These are phyloP conservation scores for Hirundo rustica DNA, from an alignment of 2,797 vertebrate species.

Conservation along the genomic window DNA sequence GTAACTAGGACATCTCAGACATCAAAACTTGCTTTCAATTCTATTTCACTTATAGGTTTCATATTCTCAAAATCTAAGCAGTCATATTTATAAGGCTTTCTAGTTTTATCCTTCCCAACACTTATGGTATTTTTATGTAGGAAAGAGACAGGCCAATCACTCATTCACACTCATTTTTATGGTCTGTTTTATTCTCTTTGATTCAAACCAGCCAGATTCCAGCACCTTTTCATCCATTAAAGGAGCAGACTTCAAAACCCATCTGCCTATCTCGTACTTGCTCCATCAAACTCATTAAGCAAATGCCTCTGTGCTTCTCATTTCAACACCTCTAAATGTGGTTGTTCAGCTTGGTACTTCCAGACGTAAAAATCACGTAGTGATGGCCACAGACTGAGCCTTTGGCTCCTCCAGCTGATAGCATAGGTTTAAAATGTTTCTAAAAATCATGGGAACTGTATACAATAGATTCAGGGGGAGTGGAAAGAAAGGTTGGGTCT, in stretches of 20 bases:
- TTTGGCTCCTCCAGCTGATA: neutral
- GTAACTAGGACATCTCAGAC: too few species aligned
- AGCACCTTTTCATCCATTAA: neutral
- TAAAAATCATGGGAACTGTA: too few species aligned
- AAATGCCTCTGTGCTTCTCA: neutral
- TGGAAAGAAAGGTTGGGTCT: too few species aligned
- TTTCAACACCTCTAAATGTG: neutral
- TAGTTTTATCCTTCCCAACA: too few species aligned
- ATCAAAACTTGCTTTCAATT: too few species aligned
- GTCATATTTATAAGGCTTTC: too few species aligned
- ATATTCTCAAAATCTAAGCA: too few species aligned
- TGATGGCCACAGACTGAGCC: neutral
- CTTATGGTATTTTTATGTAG: constrained; percentile 55
- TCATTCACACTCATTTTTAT: constrained; percentile 36
- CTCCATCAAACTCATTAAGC: neutral
- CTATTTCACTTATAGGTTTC: too few species aligned
- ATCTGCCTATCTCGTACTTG: neutral
- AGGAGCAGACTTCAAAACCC: constrained; percentile 4
- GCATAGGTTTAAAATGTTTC: too few species aligned
- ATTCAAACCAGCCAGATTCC: neutral
- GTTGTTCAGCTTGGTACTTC: neutral
- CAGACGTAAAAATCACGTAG: neutral
- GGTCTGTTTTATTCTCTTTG: constrained; percentile 21
- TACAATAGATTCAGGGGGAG: too few species aligned
- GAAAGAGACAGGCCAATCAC: constrained; percentile 4